Evolutionary conservation across 2,113 vertebrate species (phyloP).

Genomic region (Polyodon spathula): DNA sequence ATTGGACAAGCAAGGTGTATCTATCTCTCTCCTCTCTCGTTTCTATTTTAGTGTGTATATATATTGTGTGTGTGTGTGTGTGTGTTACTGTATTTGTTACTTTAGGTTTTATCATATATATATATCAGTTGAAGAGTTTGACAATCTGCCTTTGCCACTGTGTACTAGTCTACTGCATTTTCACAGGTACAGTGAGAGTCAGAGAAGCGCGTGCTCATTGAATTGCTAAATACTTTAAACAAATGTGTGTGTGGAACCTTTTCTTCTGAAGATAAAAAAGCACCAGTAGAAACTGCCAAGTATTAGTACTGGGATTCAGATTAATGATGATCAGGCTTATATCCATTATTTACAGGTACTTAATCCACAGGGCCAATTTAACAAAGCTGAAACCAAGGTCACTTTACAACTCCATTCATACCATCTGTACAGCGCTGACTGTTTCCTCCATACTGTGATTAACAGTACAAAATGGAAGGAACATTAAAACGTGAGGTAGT

Average conservation of each 20-base stretch:
- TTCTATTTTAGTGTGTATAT: no score
- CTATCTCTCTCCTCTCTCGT: no score
- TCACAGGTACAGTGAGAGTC: not conserved
- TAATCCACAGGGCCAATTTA: constrained; percentile 42
- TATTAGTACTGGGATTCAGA: not conserved
- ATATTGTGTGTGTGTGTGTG: no score
- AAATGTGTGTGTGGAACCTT: not conserved
- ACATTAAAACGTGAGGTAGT: not conserved
- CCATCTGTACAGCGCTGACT: constrained; percentile 38
- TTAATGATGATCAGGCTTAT: constrained; percentile 28
- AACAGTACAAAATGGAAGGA: not conserved
- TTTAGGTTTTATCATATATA: no score
- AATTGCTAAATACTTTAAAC: not conserved
- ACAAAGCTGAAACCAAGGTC: constrained; percentile 42
- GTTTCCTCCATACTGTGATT: constrained; percentile 31
- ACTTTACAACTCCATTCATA: constrained; percentile 44
- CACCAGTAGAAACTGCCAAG: not conserved
- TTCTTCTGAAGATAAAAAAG: not conserved
- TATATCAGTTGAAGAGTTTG: no score
- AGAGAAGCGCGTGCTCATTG: not conserved
- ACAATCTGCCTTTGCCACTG: no score
- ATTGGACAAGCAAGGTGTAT: no score
- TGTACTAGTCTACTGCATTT: not conserved
- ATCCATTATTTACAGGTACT: constrained; percentile 36
- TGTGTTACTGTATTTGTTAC: no score